These are phyloP conservation scores for Corvus moneduloides DNA, from an alignment of 2,113 vertebrate species.

Conservation along the genomic window DNA sequence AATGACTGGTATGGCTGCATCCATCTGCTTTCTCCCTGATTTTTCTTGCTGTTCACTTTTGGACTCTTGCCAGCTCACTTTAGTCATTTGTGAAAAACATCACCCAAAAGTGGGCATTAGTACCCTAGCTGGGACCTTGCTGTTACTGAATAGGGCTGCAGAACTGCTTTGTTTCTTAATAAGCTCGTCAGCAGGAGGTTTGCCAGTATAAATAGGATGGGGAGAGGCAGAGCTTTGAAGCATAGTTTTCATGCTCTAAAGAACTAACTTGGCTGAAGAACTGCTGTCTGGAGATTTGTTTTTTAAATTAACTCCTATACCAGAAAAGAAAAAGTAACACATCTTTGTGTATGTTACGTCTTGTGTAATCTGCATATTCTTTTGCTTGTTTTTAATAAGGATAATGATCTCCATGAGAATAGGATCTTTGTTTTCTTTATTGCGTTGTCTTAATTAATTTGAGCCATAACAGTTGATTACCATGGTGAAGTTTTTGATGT, in stretches of 20 bases:
- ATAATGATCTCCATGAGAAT: neutral
- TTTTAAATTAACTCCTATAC: neutral
- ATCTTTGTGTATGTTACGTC: neutral
- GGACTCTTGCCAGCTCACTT: neutral
- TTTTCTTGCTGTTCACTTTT: neutral
- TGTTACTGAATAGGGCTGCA: neutral
- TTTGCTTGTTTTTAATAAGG: neutral
- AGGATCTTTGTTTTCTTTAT: neutral
- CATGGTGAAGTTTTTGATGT: neutral
- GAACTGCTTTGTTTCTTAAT: constrained; percentile 16
- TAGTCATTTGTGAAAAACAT: neutral
- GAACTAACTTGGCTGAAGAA: neutral
- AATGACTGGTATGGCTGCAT: neutral
- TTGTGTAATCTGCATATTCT: neutral
- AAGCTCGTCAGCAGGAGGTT: neutral
- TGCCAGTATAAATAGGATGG: constrained; percentile 35
- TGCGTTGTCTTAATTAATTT: constrained; percentile 17
- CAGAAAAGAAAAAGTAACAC: neutral
- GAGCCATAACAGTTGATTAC: neutral
- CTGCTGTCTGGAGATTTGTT: neutral
- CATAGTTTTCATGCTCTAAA: neutral
- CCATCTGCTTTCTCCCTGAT: neutral
- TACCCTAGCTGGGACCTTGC: neutral
- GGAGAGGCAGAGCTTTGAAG: constrained; percentile 5
- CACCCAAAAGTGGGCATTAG: neutral